These are phyloP conservation scores for Caenorhabditis brenneri DNA, from an alignment of 1,140 invertebrate genomes.

Conservation along the genomic window DNA sequence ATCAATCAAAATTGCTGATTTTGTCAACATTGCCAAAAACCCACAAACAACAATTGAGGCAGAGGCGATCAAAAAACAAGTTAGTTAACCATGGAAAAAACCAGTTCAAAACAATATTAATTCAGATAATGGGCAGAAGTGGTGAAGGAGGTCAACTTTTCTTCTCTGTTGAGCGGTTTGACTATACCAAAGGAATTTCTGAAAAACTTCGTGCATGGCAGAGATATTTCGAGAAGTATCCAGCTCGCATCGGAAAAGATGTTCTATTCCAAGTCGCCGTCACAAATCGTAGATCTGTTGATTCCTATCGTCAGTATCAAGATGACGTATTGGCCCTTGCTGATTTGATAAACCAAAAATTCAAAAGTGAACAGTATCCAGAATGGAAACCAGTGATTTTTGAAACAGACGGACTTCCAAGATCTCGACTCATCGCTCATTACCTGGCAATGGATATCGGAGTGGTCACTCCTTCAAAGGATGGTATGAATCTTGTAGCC, in stretches of 20 bases:
- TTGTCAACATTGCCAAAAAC: conserved; percentile 64
- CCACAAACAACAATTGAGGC: conserved; percentile 61
- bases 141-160: conserved; percentile 62
- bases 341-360: conserved; percentile 63
- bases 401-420: conserved; percentile 67
- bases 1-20: conserved; percentile 70
- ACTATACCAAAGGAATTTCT: conserved; percentile 69
- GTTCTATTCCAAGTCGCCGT: conserved; percentile 68
- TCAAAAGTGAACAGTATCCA: conserved; percentile 60
- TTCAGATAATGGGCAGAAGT: conserved; percentile 64
- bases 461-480: conserved; percentile 69
- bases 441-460: conserved; percentile 70
- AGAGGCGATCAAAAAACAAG: conserved; percentile 65
- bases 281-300: conserved; percentile 68
- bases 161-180: conserved; percentile 70
- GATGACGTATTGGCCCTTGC: conserved; percentile 68
- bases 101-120: neutral
- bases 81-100: conserved; percentile 34
- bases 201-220: conserved; percentile 69
- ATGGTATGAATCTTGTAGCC: conserved; percentile 69
- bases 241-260: conserved; percentile 67
- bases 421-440: conserved; percentile 66
- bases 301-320: conserved; percentile 68
- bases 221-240: conserved; percentile 68
- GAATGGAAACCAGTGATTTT: conserved; percentile 69